Evolutionary conservation across 2,888 invertebrate species (phyloP).

Genomic region (Terebella lapidaria): DNA sequence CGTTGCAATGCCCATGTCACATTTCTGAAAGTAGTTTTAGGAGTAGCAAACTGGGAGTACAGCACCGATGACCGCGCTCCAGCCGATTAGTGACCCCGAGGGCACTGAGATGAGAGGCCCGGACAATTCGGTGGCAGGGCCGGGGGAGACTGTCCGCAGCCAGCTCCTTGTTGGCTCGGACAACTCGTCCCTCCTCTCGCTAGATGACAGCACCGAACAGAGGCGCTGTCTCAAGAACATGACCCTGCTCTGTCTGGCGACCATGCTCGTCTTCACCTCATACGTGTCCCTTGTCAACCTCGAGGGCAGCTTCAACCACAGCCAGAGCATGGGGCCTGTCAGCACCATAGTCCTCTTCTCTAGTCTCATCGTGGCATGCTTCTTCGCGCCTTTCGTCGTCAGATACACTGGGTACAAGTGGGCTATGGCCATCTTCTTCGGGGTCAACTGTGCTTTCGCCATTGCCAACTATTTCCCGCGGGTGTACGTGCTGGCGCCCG

Average conservation of each 20-base stretch:
- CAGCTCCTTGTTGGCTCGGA: too few relatives aligned
- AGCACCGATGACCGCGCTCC: too few relatives aligned
- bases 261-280: conserved; percentile 46
- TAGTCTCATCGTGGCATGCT: conserved; percentile 42
- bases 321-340: conserved; percentile 38
- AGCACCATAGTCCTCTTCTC: conserved; percentile 44
- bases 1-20: too few relatives aligned
- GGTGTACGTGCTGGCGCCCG: conserved; percentile 38
- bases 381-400: conserved; percentile 45
- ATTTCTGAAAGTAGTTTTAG: too few relatives aligned
- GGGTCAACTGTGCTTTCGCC: conserved; percentile 39
- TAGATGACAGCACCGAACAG: background rate
- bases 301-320: conserved; percentile 41
- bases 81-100: too few relatives aligned
- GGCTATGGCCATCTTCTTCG: conserved; percentile 42
- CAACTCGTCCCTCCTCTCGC: too few relatives aligned
- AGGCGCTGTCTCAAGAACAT: conserved; percentile 34
- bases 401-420: conserved; percentile 41
- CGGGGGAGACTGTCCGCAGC: too few relatives aligned
- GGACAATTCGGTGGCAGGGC: too few relatives aligned
- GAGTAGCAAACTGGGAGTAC: too few relatives aligned
- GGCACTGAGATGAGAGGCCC: too few relatives aligned
- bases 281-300: conserved; percentile 45
- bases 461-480: conserved; percentile 44
- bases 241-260: conserved; percentile 38